Evolutionary conservation across 2,888 invertebrate species (phyloP).

Genomic region (Ernsta delagoae): DNA sequence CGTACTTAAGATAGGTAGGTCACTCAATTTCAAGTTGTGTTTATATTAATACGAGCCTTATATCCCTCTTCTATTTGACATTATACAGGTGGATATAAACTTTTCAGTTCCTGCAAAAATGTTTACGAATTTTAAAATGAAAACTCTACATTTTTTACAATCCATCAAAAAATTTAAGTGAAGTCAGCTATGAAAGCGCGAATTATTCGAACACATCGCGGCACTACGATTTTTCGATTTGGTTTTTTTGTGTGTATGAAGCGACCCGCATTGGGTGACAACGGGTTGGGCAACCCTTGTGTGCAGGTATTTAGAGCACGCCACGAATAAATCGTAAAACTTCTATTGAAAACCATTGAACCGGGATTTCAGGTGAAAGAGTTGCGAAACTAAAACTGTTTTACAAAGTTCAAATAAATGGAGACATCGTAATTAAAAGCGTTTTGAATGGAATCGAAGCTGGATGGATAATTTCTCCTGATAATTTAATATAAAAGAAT

Average conservation of each 20-base stretch:
- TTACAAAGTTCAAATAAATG: background rate
- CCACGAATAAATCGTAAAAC: constrained; percentile 2
- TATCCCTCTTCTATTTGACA: too few relatives aligned
- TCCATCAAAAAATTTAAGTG: background rate
- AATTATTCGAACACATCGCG: background rate
- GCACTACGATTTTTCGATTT: background rate
- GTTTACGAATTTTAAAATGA: too few relatives aligned
- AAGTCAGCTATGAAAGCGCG: constrained; percentile 2
- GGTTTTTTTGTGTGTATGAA: background rate
- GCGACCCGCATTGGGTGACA: constrained; percentile 8
- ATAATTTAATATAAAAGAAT: too few relatives aligned
- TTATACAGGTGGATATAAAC: too few relatives aligned
- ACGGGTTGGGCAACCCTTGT: background rate
- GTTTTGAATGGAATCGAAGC: too few relatives aligned
- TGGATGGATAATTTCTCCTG: too few relatives aligned
- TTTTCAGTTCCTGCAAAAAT: too few relatives aligned
- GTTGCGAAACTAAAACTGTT: background rate
- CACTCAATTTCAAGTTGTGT: too few relatives aligned
- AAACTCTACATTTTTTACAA: too few relatives aligned
- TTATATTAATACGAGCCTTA: too few relatives aligned
- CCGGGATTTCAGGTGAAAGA: background rate
- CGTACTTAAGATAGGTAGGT: too few relatives aligned
- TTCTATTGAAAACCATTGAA: constrained; percentile 3
- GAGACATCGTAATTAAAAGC: too few relatives aligned
- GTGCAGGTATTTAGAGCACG: constrained; percentile 1